Conservation (phyloP, 2,113 vertebrate species). For the Campylorhamphus procurvoides region DNA sequence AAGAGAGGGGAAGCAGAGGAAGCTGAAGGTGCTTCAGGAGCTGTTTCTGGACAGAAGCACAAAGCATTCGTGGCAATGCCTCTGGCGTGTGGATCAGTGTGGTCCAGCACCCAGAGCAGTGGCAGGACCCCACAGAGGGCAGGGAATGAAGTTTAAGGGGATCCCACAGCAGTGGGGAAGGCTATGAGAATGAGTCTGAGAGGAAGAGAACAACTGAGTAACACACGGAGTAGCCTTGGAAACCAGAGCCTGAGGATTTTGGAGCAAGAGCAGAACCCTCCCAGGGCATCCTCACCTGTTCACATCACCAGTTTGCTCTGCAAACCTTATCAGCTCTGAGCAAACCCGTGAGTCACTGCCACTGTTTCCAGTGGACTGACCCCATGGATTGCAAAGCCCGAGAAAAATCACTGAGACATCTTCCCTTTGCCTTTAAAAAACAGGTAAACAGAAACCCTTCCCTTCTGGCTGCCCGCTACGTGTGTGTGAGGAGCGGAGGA, state of each 20-base stretch:
- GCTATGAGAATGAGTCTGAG: background rate
- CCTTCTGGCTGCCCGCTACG: background rate
- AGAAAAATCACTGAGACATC: background rate
- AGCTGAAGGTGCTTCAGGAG: background rate
- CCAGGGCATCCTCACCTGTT: accelerated
- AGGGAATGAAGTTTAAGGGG: background rate
- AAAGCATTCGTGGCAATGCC: background rate
- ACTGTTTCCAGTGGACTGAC: background rate
- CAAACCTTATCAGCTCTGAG: background rate
- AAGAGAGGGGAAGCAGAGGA: background rate
- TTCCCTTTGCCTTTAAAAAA: background rate
- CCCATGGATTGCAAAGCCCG: background rate
- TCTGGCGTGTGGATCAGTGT: accelerated
- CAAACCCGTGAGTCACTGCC: background rate
- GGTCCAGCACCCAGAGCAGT: background rate
- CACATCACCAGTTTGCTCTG: background rate
- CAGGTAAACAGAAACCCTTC: background rate
- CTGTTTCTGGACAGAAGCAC: background rate
- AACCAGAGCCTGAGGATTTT: background rate
- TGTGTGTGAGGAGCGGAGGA: background rate
- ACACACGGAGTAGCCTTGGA: background rate
- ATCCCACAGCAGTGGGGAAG: background rate
- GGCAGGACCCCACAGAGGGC: accelerated
- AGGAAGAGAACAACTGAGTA: background rate
- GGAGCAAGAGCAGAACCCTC: background rate